These are phyloP conservation scores for Rhinopomastus cyanomelas DNA, from an alignment of 2,113 vertebrate species.

Conservation along the genomic window DNA sequence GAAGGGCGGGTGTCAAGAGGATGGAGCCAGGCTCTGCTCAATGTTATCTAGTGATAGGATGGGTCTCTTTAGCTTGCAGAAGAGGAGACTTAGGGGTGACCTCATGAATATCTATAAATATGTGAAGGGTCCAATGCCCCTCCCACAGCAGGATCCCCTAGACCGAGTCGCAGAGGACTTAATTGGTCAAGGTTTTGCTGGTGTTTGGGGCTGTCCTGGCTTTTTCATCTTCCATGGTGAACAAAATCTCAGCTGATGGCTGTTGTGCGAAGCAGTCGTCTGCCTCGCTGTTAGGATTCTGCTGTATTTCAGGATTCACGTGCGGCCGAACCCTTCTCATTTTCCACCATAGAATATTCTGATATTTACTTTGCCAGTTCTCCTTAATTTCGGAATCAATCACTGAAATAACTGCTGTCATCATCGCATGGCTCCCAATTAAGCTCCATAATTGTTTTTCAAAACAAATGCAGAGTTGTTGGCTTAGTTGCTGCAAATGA, in stretches of 20 bases:
- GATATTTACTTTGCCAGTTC: constrained; percentile 62
- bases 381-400: constrained; percentile 77
- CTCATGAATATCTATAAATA: no score
- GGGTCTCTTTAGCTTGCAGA: no score
- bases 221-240: not conserved
- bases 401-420: constrained; percentile 78
- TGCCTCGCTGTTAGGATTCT: not conserved
- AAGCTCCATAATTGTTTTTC: constrained; percentile 78
- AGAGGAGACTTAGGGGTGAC: no score
- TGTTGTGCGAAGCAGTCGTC: not conserved
- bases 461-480: constrained; percentile 74
- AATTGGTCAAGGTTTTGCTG: not conserved
- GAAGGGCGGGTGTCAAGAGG: no score
- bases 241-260: not conserved
- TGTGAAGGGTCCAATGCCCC: no score
- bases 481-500: constrained; percentile 71
- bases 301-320: not conserved
- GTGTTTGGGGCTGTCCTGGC: not conserved
- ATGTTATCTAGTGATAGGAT: no score
- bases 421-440: constrained; percentile 77
- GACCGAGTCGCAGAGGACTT: no score
- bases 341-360: constrained; percentile 44
- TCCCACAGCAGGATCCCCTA: no score
- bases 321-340: not conserved
- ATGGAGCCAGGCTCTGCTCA: no score